Evolutionary conservation across 2,888 invertebrate species (phyloP).

Genomic region (Megalurothrips usitatus): DNA sequence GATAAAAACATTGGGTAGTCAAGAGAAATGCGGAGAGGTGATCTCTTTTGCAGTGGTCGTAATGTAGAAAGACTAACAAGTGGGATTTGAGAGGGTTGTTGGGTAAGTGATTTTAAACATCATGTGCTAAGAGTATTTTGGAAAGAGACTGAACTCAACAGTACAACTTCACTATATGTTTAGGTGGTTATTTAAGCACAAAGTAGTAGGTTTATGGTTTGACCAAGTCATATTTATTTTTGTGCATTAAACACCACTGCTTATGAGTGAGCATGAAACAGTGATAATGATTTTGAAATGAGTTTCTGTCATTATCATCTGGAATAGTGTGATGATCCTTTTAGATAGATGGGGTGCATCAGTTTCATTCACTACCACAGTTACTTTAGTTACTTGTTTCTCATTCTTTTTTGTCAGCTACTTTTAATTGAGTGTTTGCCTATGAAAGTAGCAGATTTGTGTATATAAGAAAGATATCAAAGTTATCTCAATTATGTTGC

Average conservation of each 20-base stretch:
- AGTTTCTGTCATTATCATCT: background rate
- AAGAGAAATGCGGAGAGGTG: background rate
- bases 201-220: background rate
- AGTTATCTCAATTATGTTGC: no score
- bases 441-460: no score
- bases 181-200: background rate
- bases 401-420: background rate
- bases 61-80: background rate
- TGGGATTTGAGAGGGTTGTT: background rate
- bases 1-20: background rate
- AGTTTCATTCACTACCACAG: background rate
- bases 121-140: background rate
- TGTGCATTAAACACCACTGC: background rate
- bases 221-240: background rate
- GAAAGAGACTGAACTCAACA: slow-evolving; percentile 10
- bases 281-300: background rate
- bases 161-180: background rate
- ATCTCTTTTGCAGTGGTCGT: background rate
- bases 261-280: background rate
- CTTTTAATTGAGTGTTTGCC: background rate
- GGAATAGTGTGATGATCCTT: background rate
- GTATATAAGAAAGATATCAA: no score
- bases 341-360: background rate
- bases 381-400: background rate
- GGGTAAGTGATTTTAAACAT: background rate